A percentile compares a stretch with the other conserved stretches of the same genome.
Evolutionary conservation across 92 coral and sea anemone species (phyloP).

Genomic region (Hydrozoanthus gracilis): DNA sequence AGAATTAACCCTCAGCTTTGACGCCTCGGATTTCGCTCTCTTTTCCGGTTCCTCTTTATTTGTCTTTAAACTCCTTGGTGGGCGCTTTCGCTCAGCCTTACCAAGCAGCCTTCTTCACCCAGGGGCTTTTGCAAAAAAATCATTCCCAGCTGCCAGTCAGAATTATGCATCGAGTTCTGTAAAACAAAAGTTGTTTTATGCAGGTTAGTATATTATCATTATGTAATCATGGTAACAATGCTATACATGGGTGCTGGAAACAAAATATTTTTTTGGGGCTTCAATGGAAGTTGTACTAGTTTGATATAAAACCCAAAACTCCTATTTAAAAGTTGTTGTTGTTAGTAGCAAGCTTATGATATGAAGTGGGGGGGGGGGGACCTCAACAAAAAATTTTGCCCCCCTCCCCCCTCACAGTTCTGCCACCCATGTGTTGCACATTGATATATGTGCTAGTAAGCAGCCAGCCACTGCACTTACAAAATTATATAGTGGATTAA

Average conservation of each 20-base stretch:
- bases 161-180: conserved; percentile 72
- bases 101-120: conserved; percentile 93
- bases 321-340: background rate
- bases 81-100: conserved; percentile 76
- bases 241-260: too few relatives aligned
- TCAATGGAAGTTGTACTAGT: too few relatives aligned
- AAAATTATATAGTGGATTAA: too few relatives aligned
- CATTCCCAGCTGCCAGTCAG: conserved; percentile 83
- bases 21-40: conserved; percentile 50
- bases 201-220: background rate
- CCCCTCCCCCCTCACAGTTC: too few relatives aligned
- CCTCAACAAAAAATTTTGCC: too few relatives aligned
- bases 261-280: too few relatives aligned
- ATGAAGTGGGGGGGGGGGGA: too few relatives aligned
- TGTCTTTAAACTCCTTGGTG: conserved; percentile 80
- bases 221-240: background rate
- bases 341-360: too few relatives aligned
- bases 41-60: conserved; percentile 64
- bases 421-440: too few relatives aligned
- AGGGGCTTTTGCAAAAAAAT: conserved; percentile 89
- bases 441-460: too few relatives aligned
- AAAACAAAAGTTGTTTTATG: conserved; percentile 55
- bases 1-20: conserved; percentile 33
- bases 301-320: too few relatives aligned
- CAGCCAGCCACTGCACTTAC: too few relatives aligned